Conservation (phyloP, 2,888 invertebrate genomes). For the Microplitis deprimator region DNA sequence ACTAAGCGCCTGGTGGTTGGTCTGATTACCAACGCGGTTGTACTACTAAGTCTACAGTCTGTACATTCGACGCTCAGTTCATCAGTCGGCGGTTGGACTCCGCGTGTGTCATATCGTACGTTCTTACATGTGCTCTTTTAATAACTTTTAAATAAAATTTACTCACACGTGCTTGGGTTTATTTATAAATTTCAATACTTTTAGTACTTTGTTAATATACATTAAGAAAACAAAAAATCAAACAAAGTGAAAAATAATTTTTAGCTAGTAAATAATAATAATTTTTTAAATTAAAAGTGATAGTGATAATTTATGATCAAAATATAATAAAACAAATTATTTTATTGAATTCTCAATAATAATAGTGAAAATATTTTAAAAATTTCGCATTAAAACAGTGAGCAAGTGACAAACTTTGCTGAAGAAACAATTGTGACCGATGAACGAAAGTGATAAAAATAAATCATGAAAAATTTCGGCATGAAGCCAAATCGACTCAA, state of each 20-base stretch:
- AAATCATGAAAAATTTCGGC: conserved; percentile 66
- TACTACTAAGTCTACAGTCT: conserved; percentile 36
- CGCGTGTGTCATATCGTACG: conserved; percentile 58
- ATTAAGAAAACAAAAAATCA: no score
- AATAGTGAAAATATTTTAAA: conserved; percentile 11
- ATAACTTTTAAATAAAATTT: conserved; percentile 17
- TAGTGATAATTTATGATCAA: no score
- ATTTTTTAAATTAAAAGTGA: conserved; percentile 12
- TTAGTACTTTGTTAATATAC: neutral
- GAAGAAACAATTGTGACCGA: conserved; percentile 43
- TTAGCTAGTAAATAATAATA: neutral
- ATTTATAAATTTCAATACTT: conserved; percentile 24
- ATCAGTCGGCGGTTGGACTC: conserved; percentile 64
- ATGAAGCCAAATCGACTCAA: conserved; percentile 61
- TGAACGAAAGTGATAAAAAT: conserved; percentile 60
- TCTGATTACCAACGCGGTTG: conserved; percentile 36
- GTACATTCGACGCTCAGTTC: conserved; percentile 26
- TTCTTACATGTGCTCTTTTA: neutral
- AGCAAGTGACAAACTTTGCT: conserved; percentile 34
- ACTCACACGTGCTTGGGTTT: conserved; percentile 31
- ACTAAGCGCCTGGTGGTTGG: conserved; percentile 10
- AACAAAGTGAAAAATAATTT: no score
- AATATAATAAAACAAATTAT: no score
- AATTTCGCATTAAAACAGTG: conserved; percentile 43
- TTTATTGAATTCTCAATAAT: neutral